Conservation (phyloP, 2,888 invertebrate species). For the Anoplius nigerrimus region DNA sequence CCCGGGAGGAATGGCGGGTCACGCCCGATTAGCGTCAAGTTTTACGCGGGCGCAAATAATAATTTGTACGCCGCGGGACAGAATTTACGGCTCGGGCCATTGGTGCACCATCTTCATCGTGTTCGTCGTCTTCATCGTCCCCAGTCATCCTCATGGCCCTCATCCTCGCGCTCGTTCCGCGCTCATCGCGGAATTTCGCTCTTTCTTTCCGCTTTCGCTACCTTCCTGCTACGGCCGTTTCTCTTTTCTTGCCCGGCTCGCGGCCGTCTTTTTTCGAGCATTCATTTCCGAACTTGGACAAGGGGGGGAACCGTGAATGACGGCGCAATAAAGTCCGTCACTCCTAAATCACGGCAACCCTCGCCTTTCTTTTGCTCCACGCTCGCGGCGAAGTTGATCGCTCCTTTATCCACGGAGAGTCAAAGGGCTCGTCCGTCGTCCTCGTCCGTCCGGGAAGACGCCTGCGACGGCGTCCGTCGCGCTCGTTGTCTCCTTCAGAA, state of each 20-base stretch:
- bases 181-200: too few species aligned
- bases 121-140: too few species aligned
- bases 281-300: not conserved
- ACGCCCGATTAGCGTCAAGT: conserved; percentile 25
- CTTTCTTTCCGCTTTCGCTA: conserved; percentile 13
- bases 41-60: conserved; percentile 34
- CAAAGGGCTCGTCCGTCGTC: not conserved
- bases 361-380: too few species aligned
- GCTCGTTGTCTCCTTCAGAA: not conserved
- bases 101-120: conserved; percentile 32
- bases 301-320: not conserved
- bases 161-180: too few species aligned
- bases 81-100: conserved; percentile 34
- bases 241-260: not conserved
- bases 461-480: too few species aligned
- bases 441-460: not conserved
- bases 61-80: conserved; percentile 38
- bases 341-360: not conserved
- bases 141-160: too few species aligned
- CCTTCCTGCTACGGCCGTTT: too few species aligned
- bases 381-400: not conserved
- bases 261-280: not conserved
- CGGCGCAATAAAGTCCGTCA: not conserved
- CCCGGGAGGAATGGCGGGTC: conserved; percentile 17
- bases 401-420: conserved; percentile 4